A percentile compares a stretch with the other conserved stretches of the same genome.
These are phyloP conservation scores for Aldabrachelys gigantea DNA, from an alignment of 2,113 vertebrate genomes.

Conservation along the genomic window DNA sequence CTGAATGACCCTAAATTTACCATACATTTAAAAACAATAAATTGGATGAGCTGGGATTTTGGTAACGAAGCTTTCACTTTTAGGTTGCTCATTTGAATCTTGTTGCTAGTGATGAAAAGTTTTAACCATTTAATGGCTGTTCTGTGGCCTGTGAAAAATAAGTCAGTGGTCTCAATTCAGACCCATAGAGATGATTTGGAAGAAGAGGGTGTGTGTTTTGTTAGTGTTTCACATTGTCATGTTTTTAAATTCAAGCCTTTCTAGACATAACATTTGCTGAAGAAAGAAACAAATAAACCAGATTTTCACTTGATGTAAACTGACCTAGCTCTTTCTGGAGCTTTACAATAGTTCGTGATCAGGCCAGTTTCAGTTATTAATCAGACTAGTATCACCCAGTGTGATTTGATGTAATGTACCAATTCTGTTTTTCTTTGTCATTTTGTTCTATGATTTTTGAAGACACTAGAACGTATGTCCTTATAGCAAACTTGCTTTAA, in stretches of 20 bases:
- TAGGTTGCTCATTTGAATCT: not conserved
- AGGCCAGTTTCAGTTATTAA: conserved; percentile 46
- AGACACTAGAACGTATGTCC: not conserved
- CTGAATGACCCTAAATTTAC: not conserved
- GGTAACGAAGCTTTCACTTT: not conserved
- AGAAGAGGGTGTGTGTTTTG: not conserved
- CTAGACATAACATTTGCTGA: not conserved
- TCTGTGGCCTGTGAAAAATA: not conserved
- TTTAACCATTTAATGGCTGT: not conserved
- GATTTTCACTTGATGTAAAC: not conserved
- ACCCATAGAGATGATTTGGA: not conserved
- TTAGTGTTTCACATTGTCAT: not conserved
- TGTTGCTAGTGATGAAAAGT: not conserved
- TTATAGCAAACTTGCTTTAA: not conserved
- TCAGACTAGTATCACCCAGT: conserved; percentile 22
- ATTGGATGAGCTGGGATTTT: not conserved
- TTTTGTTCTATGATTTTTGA: not conserved
- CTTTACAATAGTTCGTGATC: conserved; percentile 10
- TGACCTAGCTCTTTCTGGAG: not conserved
- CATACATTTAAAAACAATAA: not conserved
- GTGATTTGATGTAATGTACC: not conserved
- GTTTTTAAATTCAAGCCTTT: not conserved
- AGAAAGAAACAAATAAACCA: not conserved
- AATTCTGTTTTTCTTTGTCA: not conserved
- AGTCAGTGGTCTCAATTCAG: not conserved